These are phyloP conservation scores for Parnassius mnemosyne DNA, from an alignment of 2,888 invertebrate genomes.

Conservation along the genomic window DNA sequence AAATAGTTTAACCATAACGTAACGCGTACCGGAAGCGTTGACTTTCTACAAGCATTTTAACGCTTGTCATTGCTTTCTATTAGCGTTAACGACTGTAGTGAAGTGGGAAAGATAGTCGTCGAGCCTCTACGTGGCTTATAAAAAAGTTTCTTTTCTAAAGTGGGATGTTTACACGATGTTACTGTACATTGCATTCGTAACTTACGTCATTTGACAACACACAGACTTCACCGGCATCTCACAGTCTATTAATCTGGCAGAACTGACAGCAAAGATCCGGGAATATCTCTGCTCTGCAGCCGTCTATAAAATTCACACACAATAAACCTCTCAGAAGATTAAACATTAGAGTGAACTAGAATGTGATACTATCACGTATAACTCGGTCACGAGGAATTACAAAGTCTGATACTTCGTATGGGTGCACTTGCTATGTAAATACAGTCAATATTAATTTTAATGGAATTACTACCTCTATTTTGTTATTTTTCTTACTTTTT, in stretches of 20 bases:
- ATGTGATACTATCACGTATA: neutral
- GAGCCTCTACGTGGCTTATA: neutral
- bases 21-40: too few relatives aligned
- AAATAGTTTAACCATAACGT: too few relatives aligned
- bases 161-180: neutral
- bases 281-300: neutral
- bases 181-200: neutral
- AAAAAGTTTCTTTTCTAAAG: neutral
- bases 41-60: too few relatives aligned
- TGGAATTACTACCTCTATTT: too few relatives aligned
- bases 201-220: constrained; percentile 3
- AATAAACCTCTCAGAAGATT: neutral
- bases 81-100: too few relatives aligned
- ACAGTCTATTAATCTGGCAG: neutral
- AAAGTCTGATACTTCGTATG: too few relatives aligned
- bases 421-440: too few relatives aligned
- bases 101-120: too few relatives aligned
- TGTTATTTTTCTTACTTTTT: too few relatives aligned
- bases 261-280: neutral
- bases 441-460: too few relatives aligned
- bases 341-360: neutral
- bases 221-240: neutral
- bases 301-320: neutral
- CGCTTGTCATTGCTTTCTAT: too few relatives aligned
- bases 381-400: too few relatives aligned